Evolutionary conservation across 2,888 invertebrate genomes (phyloP).

Genomic region (Hesperia comma): DNA sequence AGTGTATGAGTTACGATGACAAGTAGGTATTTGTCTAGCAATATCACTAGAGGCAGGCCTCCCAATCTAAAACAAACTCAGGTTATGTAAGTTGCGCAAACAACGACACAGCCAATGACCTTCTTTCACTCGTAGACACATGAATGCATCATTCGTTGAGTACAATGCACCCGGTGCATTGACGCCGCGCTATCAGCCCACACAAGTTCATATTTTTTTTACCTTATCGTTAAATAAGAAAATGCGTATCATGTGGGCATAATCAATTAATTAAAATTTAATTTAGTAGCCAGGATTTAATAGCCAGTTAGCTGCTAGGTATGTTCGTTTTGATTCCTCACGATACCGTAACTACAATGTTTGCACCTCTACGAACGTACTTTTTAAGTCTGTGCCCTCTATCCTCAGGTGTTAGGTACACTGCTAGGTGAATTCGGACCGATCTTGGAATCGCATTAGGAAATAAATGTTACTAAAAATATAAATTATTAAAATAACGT

Average conservation of each 20-base stretch:
- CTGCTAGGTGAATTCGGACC: too few relatives aligned
- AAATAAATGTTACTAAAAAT: too few relatives aligned
- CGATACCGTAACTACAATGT: too few relatives aligned
- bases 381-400: too few relatives aligned
- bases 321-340: not conserved
- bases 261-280: not conserved
- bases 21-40: not conserved
- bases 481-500: too few relatives aligned
- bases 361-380: too few relatives aligned
- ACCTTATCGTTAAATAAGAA: slow-evolving; percentile 63
- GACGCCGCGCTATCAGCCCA: slow-evolving; percentile 70
- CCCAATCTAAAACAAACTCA: slow-evolving; percentile 62
- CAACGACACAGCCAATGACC: slow-evolving; percentile 72
- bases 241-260: not conserved
- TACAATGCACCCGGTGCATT: slow-evolving; percentile 73
- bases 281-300: not conserved
- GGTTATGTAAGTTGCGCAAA: slow-evolving; percentile 72
- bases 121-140: slow-evolving; percentile 63
- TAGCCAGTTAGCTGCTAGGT: not conserved
- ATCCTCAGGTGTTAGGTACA: too few relatives aligned
- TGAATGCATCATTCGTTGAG: slow-evolving; percentile 74
- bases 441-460: too few relatives aligned
- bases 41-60: slow-evolving; percentile 51
- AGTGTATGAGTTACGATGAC: not conserved
- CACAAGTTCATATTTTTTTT: slow-evolving; percentile 69